Base-by-base conservation (phyloP, 1,140 invertebrate genomes). In the Drosophila miranda region DNA sequence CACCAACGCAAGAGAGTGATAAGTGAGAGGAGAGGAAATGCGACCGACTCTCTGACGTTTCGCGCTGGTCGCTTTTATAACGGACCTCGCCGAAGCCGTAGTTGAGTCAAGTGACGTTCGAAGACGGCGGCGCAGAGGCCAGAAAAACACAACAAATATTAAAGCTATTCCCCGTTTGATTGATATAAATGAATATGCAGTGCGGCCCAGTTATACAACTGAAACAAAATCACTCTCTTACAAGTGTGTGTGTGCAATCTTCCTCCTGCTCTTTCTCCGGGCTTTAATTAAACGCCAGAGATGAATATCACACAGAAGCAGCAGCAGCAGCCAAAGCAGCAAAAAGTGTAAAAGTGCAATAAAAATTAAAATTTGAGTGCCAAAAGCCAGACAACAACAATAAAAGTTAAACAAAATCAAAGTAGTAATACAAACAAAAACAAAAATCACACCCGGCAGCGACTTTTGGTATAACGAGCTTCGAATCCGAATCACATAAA, bases 161-260 rank as follows among this genome's bases (percentile, higher is more conserved):
- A 69, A 52, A 76, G 69, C 66, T 46, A 50, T 26, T 41, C 52
- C 43, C 53, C 55, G 43, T 73, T 81, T 81, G 64, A 81, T 81
- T 84, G 77, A 87, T 75, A 77, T 78, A 69, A 81, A 78, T 81
- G 64, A 81, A 86, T 87, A 77, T 73, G 78, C 77, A 82, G 66
- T 59, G 48, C n/a, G 61, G 14, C 16, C 34, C 34, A 38, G 34
- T 38, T 38, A 66, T 55, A 59, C 73, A 86, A 72, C 59, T 64
- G 66, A 23, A 49, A 46, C 66, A 74, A 61, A 75, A 57, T 59
- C 61, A 70, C 45, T 76, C 71, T 72, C 9, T 13, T 11, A 38
- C 34, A 38, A 38, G 34, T 74, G 59, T 61, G 63, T 71, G 72
- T 67, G 68, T 61, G 68, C 49, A 26, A 34, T 34, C 30, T 3